Conservation (phyloP, 1,140 invertebrate species). For the Drosophila ficusphila region DNA sequence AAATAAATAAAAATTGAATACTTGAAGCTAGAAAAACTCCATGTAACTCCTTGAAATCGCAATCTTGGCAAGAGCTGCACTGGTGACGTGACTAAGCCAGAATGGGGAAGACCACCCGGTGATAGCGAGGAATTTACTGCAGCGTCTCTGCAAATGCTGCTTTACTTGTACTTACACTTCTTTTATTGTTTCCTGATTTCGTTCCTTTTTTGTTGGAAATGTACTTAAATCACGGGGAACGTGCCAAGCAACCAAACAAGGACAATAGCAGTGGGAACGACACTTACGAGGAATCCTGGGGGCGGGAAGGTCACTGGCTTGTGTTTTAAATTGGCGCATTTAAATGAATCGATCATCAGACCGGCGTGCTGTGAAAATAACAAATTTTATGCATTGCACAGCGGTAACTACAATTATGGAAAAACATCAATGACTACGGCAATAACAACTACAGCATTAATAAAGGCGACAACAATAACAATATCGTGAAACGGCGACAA, state of each 20-base stretch:
- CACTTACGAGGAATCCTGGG: not conserved
- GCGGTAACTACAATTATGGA: constrained; percentile 50
- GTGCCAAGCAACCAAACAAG: constrained; percentile 46
- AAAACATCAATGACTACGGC: constrained; percentile 48
- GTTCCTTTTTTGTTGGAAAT: constrained; percentile 5
- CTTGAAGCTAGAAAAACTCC: not conserved
- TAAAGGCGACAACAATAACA: constrained; percentile 38
- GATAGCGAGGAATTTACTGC: constrained; percentile 30
- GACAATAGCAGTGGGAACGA: constrained; percentile 7
- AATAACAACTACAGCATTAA: constrained; percentile 36
- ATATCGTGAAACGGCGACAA: constrained; percentile 40
- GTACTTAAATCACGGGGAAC: constrained; percentile 47
- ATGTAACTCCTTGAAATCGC: constrained; percentile 5
- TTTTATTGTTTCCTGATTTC: constrained; percentile 41
- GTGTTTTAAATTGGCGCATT: constrained; percentile 1
- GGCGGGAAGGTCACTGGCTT: not conserved
- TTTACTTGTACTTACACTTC: constrained; percentile 39
- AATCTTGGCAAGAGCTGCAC: constrained; percentile 16
- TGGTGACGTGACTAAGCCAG: constrained; percentile 43
- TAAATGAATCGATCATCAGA: constrained; percentile 31
- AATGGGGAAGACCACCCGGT: constrained; percentile 26
- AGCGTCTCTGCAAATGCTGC: constrained; percentile 33
- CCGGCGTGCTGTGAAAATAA: constrained; percentile 14
- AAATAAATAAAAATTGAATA: constrained; percentile 19
- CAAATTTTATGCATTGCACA: constrained; percentile 41